Evolutionary conservation across 37 sponge, comb jelly and placozoan genomes (phyloP), one percentile per base, ranked within the genome.

Genomic region (Agelas oroides): DNA sequence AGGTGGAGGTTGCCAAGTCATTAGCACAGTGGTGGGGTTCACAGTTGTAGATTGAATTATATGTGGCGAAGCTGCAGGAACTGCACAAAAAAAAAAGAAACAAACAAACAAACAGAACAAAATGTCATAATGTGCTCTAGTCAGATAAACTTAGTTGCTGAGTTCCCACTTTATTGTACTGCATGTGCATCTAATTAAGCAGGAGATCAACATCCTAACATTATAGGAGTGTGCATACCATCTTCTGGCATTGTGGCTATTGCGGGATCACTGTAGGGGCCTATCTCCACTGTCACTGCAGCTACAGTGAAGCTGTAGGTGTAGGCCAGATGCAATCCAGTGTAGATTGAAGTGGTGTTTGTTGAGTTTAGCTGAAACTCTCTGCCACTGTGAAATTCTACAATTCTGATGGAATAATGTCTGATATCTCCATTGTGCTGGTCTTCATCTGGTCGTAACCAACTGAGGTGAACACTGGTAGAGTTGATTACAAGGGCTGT

Each of bases 1-100:
- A 15, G 61, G 20, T 12, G 62, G 77, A 39, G 80, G 53, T 23
- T 80, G 31, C 80, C 80, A 80, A 52, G 70, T 20, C 63, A 80
- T 0, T 16, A 66, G 55, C 2, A 80, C 65, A 17, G 69, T 46
- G 16, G 52, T 40, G 65, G 80, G 19, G 54, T 59, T 46, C 34
- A 64, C 11, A 27, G 32, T 53, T 5, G 24, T 23, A 1, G 32
- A 55, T 20, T 39, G n/a, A 18, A 65, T 0, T 0, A 53, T 36
- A 14, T 66, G 25, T 19, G 80, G 80, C 0, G 80, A 23, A 33
- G 8, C 69, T 54, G 52, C 15, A 30, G 80, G 80, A 65, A 32
- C 80, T 80, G 31, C 15, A 46, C 38, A 31, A 38, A 21, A 76
- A n/a, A n/a, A n/a, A n/a, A n/a, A n/a, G n/a, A n/a, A n/a, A n/a